Conservation (phyloP, 2,888 invertebrate genomes). For the Nasonia oneida region DNA sequence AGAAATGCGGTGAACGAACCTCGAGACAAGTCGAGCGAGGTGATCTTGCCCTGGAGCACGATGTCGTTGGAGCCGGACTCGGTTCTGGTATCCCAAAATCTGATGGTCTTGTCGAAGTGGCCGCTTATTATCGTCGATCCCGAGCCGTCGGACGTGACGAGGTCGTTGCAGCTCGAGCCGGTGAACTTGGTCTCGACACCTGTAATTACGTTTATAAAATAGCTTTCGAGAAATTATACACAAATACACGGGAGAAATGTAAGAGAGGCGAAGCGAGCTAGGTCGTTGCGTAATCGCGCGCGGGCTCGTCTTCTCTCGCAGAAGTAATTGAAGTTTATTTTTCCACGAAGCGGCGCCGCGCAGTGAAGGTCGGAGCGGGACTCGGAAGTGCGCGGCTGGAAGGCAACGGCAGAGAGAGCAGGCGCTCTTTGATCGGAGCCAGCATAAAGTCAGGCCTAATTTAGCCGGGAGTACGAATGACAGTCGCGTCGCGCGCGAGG, state of each 20-base stretch:
- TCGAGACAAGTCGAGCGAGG: constrained; percentile 95
- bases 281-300: not conserved
- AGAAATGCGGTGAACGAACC: constrained; percentile 81
- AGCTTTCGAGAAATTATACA: constrained; percentile 4
- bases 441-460: constrained; percentile 46
- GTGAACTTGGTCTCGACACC: constrained; percentile 96
- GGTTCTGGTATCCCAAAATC: constrained; percentile 97
- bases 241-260: not conserved
- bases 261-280: not conserved
- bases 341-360: not conserved
- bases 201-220: constrained; percentile 74
- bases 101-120: constrained; percentile 97
- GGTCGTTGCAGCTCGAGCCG: constrained; percentile 97
- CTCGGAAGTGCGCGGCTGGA: not conserved
- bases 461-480: constrained; percentile 38
- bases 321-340: constrained; percentile 5
- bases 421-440: constrained; percentile 36
- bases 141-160: constrained; percentile 93
- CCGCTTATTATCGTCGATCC: constrained; percentile 97
- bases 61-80: constrained; percentile 93
- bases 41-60: constrained; percentile 94
- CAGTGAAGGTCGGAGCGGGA: not conserved
- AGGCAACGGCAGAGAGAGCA: not conserved
- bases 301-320: not conserved
- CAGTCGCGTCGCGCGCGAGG: constrained; percentile 22